phyloP scores from a whole-genome alignment of 2,113 vertebrate genomes.

The Brienomyrus longianalis region DNA sequence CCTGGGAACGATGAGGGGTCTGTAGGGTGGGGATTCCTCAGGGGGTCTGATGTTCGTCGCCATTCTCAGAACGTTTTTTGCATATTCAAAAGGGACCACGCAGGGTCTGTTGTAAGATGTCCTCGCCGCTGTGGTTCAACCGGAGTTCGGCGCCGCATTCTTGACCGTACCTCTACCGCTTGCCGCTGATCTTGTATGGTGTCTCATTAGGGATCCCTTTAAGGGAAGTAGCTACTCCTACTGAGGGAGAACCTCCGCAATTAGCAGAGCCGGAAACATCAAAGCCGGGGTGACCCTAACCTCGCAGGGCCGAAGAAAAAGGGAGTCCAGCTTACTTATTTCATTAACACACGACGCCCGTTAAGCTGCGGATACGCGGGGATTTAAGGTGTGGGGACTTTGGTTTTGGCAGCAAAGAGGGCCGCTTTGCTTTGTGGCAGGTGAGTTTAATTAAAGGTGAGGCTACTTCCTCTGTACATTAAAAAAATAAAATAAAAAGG shows the following conservation, averaged over 20 bases:
- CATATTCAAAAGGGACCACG: not conserved
- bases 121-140: not conserved
- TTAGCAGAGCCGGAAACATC: constrained; percentile 28
- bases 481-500: not conserved
- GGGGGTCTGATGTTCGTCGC: not conserved
- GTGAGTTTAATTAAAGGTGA: not conserved
- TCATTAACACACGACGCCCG: constrained; percentile 16
- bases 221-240: constrained; percentile 4
- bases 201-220: constrained; percentile 27
- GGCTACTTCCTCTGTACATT: not conserved
- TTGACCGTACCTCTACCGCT: not conserved
- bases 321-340: constrained; percentile 30
- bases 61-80: not conserved
- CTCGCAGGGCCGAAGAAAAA: constrained; percentile 21
- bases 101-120: not conserved
- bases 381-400: not conserved
- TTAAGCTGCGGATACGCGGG: not conserved
- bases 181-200: constrained; percentile 11
- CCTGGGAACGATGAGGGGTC: not conserved
- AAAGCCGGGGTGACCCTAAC: constrained; percentile 31
- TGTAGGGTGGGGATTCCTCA: not conserved
- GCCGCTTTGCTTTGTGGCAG: not conserved
- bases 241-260: constrained; percentile 22
- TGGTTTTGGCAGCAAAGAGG: not conserved
- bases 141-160: not conserved